Evolutionary conservation across 2,888 invertebrate genomes (phyloP), one percentile per base, ranked within the genome.

Genomic region (Tetranychus truncatus): DNA sequence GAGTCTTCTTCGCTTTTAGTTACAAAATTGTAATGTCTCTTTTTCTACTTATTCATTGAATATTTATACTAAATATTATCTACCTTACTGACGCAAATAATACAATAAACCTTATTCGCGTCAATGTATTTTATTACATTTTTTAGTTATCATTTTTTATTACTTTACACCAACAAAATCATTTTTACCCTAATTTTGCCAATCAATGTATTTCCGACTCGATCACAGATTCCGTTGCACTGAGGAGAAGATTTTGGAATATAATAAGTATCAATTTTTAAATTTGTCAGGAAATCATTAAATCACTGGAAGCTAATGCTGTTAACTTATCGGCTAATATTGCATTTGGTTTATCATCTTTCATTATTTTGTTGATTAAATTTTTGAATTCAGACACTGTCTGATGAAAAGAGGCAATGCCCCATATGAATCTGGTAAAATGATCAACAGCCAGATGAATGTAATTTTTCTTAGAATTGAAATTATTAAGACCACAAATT

Each of bases 371-470:
- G 9, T 74, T 71, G 18, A 75, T 72, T 1, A 75, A 44, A 65
- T 55, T 72, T 45, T 72, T 75, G n/a, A 75, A 75, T 18, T 75
- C 75, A 55, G 45, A 44, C 8, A 66, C 55, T 2, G 20, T 55
- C 66, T 75, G 72, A 18, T 71, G 71, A 55, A 44, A 72, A n/a
- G 75, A 75, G 11, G 65, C 18, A 7, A 72, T 4, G 55, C 21
- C 65, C 75, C 72, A 75, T 9, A 75, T 3, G 24, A 45, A 75
- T 45, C 75, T 46, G 11, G 75, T 73, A 2, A 75, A 75, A 7
- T 72, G 44, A 21, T 75, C 75, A 1, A 75, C 65, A 6, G 75
- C 75, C 9, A 75, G 0, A 34, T 75, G 74, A 24, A 74, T 74
- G 34, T 74, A 74, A 24, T 71, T 69, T 34, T 74, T 74, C 34